Conservation (phyloP, 53 echinoderm and acorn worm genomes). For the Actinopyga echinites region DNA sequence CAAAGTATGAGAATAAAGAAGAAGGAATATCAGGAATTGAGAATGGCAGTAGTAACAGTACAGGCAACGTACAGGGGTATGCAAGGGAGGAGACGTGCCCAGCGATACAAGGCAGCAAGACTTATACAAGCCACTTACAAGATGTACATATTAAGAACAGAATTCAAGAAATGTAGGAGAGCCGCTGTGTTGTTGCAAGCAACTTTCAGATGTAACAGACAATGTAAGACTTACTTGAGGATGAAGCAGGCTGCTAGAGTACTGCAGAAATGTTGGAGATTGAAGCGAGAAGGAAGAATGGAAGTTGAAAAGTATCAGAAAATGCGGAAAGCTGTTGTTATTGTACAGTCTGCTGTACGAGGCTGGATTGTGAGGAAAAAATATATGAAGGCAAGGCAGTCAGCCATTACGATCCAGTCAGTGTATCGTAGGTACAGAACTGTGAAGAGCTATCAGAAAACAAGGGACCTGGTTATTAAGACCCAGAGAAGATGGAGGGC, state of each 20-base stretch:
- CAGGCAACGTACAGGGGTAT: slow-evolving; percentile 59
- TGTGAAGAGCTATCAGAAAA: slow-evolving; percentile 32
- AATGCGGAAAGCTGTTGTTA: slow-evolving; percentile 23
- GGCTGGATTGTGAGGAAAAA: slow-evolving; percentile 5
- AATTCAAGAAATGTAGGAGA: slow-evolving; percentile 47
- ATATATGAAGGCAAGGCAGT: slow-evolving; percentile 16
- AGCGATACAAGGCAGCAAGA: slow-evolving; percentile 70
- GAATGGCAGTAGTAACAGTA: slow-evolving; percentile 54
- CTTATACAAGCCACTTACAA: slow-evolving; percentile 74
- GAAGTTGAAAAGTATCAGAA: slow-evolving; percentile 26
- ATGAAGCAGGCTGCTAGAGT: slow-evolving; percentile 32
- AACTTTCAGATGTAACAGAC: slow-evolving; percentile 45
- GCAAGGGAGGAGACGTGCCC: slow-evolving; percentile 46
- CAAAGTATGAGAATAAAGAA: slow-evolving; percentile 8
- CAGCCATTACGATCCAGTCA: slow-evolving; percentile 64
- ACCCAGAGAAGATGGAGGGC: slow-evolving; percentile 71
- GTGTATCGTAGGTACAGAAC: slow-evolving; percentile 51
- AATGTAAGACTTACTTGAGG: slow-evolving; percentile 32
- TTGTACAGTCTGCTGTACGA: slow-evolving; percentile 42
- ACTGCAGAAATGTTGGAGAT: slow-evolving; percentile 53
- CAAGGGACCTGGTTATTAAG: slow-evolving; percentile 26
- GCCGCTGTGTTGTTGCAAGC: slow-evolving; percentile 72
- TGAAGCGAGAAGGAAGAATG: slow-evolving; percentile 19
- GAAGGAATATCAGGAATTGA: slow-evolving; percentile 31
- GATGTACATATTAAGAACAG: slow-evolving; percentile 31